phyloP scores from a whole-genome alignment of 1,140 invertebrate species.

The Meteorus sp. region DNA sequence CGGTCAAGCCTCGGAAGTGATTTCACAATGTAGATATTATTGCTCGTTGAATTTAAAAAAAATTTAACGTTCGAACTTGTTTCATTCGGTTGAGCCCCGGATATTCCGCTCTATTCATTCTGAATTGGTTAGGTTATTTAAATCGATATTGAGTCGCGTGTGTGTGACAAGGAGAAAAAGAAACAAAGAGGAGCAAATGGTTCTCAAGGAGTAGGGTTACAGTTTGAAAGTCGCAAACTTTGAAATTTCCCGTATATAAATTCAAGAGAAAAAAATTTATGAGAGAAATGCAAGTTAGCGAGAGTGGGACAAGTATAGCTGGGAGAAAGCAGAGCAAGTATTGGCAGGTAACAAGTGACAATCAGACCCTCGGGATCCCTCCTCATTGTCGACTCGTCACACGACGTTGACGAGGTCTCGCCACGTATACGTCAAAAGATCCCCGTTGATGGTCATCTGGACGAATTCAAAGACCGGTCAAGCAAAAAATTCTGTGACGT shows the following conservation, averaged over 20 bases:
- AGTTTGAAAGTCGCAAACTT: conserved; percentile 19
- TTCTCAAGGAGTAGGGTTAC: conserved; percentile 61
- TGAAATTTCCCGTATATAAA: conserved; percentile 46
- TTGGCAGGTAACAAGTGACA: conserved; percentile 55
- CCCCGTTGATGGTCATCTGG: conserved; percentile 34
- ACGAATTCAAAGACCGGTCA: conserved; percentile 39
- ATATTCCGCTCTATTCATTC: conserved; percentile 2
- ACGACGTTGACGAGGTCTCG: conserved; percentile 34
- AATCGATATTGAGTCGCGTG: conserved; percentile 38
- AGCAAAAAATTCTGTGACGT: neutral
- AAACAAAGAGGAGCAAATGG: conserved; percentile 21
- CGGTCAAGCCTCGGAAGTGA: conserved; percentile 52
- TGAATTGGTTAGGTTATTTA: conserved; percentile 33
- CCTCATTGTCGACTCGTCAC: conserved; percentile 50
- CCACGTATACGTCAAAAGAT: conserved; percentile 34
- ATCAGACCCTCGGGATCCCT: conserved; percentile 45
- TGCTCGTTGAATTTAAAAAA: neutral
- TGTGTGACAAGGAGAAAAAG: conserved; percentile 21
- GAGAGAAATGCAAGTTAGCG: conserved; percentile 11
- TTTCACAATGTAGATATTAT: conserved; percentile 51
- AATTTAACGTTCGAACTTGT: too few species aligned
- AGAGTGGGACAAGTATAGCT: conserved; percentile 13
- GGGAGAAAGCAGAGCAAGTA: conserved; percentile 28
- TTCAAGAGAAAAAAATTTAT: conserved; percentile 35
- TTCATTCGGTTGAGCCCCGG: conserved; percentile 3